A percentile compares a stretch with the other conserved stretches of the same genome.
Evolutionary conservation across 2,888 invertebrate species (phyloP).

Genomic region (Anaspis maculata): DNA sequence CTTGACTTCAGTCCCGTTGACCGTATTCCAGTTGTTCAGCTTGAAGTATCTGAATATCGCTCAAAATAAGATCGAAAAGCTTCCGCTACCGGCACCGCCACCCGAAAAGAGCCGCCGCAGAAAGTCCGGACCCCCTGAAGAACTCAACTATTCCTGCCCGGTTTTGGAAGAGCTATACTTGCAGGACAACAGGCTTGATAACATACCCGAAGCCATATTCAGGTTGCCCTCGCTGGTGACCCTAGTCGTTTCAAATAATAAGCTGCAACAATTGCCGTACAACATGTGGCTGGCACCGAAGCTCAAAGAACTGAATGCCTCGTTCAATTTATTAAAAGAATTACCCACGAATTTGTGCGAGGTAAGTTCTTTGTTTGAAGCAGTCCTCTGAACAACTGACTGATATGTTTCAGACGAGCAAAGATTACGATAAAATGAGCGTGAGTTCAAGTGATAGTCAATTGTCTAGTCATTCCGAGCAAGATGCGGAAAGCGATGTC

Average conservation of each 20-base stretch:
- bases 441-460: conserved; percentile 42
- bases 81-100: conserved; percentile 48
- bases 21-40: conserved; percentile 77
- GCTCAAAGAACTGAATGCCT: conserved; percentile 78
- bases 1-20: conserved; percentile 67
- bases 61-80: conserved; percentile 76
- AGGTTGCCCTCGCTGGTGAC: conserved; percentile 67
- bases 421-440: conserved; percentile 38
- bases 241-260: conserved; percentile 92
- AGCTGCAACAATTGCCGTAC: conserved; percentile 72
- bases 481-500: conserved; percentile 31
- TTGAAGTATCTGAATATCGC: conserved; percentile 77
- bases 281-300: conserved; percentile 82
- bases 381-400: too few relatives aligned
- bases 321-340: conserved; percentile 78
- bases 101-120: conserved; percentile 29
- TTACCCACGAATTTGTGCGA: conserved; percentile 54
- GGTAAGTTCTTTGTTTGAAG: conserved; percentile 27
- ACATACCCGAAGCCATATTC: conserved; percentile 75
- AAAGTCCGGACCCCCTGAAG: conserved; percentile 26
- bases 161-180: conserved; percentile 83
- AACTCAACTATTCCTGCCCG: conserved; percentile 57
- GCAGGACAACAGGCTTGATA: conserved; percentile 83
- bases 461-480: conserved; percentile 37
- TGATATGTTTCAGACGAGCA: conserved; percentile 28